These are phyloP conservation scores for Acanthiza pusilla DNA, from an alignment of 2,797 vertebrate species.

Conservation along the genomic window DNA sequence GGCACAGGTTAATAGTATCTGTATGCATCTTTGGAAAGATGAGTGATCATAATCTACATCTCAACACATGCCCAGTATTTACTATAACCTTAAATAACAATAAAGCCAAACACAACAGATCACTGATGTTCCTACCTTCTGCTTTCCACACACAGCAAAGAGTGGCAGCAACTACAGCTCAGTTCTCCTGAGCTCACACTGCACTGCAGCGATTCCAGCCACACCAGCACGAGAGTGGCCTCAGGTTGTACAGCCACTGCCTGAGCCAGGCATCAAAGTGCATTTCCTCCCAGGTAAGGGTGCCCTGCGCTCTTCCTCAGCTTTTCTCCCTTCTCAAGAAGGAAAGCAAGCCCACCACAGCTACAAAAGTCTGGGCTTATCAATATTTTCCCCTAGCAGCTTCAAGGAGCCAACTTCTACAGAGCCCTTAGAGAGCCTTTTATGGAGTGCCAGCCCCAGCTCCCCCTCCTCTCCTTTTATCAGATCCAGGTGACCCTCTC, in stretches of 20 bases:
- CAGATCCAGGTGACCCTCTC: no score
- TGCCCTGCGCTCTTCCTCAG: fast-evolving
- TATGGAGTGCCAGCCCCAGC: fast-evolving
- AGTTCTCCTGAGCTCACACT: fast-evolving
- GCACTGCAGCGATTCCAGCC: not conserved
- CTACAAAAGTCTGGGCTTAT: fast-evolving
- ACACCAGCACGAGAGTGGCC: fast-evolving
- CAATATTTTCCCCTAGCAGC: fast-evolving
- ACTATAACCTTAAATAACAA: not conserved
- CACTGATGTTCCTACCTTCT: not conserved
- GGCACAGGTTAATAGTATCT: not conserved
- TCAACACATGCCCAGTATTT: not conserved
- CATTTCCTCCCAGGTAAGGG: fast-evolving
- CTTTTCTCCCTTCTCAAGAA: fast-evolving
- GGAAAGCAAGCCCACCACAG: fast-evolving
- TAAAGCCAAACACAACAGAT: not conserved
- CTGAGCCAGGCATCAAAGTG: fast-evolving
- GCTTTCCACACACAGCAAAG: not conserved
- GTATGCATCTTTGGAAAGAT: not conserved
- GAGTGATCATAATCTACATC: not conserved
- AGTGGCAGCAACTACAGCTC: not conserved
- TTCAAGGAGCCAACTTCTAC: fast-evolving
- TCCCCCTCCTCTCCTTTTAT: fast-evolving
- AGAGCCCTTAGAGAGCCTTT: fast-evolving
- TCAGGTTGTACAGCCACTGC: fast-evolving